phyloP scores from a whole-genome alignment of 2,113 vertebrate species.

The Thermophis baileyi region DNA sequence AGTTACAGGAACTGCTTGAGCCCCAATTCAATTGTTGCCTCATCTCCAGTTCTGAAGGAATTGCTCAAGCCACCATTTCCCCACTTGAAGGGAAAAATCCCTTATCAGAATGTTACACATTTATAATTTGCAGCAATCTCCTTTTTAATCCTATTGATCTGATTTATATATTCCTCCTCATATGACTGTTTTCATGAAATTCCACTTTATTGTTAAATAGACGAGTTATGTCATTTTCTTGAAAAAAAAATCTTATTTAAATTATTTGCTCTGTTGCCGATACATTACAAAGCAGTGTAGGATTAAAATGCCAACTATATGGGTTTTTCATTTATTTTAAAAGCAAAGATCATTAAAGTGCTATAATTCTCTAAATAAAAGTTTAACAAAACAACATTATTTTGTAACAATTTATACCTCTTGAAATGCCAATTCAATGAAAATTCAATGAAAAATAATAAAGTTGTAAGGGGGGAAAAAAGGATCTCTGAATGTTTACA shows the following conservation, averaged over 20 bases:
- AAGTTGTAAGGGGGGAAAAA: fast-evolving
- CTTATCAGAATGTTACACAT: not conserved
- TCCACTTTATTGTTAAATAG: not conserved
- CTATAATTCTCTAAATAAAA: not conserved
- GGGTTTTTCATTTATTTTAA: not conserved
- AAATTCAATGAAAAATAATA: not conserved
- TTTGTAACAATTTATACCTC: not conserved
- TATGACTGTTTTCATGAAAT: not conserved
- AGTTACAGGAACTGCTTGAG: not conserved
- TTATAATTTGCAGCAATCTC: not conserved
- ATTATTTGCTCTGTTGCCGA: not conserved
- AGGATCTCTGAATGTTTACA: not conserved
- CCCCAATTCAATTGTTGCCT: not conserved
- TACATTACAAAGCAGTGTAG: not conserved
- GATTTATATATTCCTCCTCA: not conserved
- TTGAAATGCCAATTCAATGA: not conserved
- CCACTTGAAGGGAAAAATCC: not conserved
- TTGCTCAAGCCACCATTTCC: not conserved
- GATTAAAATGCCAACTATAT: not conserved
- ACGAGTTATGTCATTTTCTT: not conserved
- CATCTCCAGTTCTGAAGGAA: not conserved
- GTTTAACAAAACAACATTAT: not conserved
- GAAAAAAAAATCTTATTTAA: not conserved
- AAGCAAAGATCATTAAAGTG: not conserved
- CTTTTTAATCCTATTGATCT: not conserved